Evolutionary conservation across 2,113 vertebrate genomes (phyloP), one percentile per base, ranked within the genome.

Genomic region (Thomomys bottae): DNA sequence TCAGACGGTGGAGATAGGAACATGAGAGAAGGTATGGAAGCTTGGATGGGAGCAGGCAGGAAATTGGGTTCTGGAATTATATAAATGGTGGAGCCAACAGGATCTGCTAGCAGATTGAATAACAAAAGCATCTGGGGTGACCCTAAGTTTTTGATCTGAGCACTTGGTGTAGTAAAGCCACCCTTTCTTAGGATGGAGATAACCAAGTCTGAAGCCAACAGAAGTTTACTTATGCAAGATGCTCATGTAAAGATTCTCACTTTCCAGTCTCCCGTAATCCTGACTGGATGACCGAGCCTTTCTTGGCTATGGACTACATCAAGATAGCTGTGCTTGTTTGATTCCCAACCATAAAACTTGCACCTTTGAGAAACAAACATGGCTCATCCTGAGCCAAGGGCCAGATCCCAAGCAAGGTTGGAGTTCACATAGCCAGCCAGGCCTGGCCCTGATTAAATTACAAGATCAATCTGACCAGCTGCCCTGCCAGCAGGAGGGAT

Each of bases 381-480:
- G 63, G 63, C 49, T 83, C 12, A 2, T 88, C 45, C 36, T 68
- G 49, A 90, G 68, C 71, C 79, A 24, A 89, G 54, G 88, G 75
- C 86, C 70, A 86, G 71, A 61, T n/a, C 73, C 91, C 78, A 84
- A 66, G 78, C 20, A 59, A 23, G 86, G 87, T 70, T n/a, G 23
- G 77, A 94, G 73, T 49, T 85, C 87, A 90, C 77, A 84, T 0
- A 28, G 42, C 26, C 89, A 83, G 92, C 70, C 91, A 84, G 81
- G 72, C 72, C 78, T 78, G 78, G 72, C 64, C 49, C 80, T 87
- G 89, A 92, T 87, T 96, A 95, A 94, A 93, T 94, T 92, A 94
- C 21, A 36, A 80, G 92, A 95, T 95, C 77, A 92, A 95, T 94
- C 57, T 12, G 7, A 87, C 71, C 59, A 86, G 83, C 64, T 82